Evolutionary conservation across 2,888 invertebrate genomes (phyloP).

Genomic region (Germaria angustata): DNA sequence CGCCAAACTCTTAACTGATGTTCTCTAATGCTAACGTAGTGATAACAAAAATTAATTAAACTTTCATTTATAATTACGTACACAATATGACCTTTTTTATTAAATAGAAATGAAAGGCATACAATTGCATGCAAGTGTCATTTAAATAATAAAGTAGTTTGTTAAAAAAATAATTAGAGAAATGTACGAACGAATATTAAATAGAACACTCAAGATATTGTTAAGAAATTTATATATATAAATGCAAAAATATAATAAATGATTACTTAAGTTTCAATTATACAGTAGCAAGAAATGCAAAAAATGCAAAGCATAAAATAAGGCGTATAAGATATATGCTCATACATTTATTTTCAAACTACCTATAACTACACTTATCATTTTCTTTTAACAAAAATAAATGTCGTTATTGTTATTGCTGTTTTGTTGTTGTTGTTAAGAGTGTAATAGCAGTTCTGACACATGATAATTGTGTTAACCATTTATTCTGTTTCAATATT

Average conservation of each 20-base stretch:
- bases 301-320: conserved; percentile 36
- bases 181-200: conserved; percentile 10
- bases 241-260: conserved; percentile 51
- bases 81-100: not conserved
- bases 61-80: conserved; percentile 26
- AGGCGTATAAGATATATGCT: conserved; percentile 45
- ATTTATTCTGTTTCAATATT: conserved; percentile 15
- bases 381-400: conserved; percentile 15
- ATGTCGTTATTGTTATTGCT: conserved; percentile 34
- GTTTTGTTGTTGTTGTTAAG: conserved; percentile 26
- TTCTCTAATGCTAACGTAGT: too few relatives aligned
- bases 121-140: conserved; percentile 63
- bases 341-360: not conserved
- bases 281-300: not conserved
- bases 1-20: too few relatives aligned
- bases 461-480: conserved; percentile 65
- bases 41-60: conserved; percentile 51
- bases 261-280: conserved; percentile 57
- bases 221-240: not conserved
- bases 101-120: conserved; percentile 43
- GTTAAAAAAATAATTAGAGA: conserved; percentile 61
- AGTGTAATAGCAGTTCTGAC: conserved; percentile 46
- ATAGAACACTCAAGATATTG: conserved; percentile 27
- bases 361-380: conserved; percentile 27
- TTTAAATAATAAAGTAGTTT: conserved; percentile 65